A percentile compares a stretch with the other conserved stretches of the same genome.
Conservation (phyloP, 2,888 invertebrate genomes). For the Calameuta idolon region DNA sequence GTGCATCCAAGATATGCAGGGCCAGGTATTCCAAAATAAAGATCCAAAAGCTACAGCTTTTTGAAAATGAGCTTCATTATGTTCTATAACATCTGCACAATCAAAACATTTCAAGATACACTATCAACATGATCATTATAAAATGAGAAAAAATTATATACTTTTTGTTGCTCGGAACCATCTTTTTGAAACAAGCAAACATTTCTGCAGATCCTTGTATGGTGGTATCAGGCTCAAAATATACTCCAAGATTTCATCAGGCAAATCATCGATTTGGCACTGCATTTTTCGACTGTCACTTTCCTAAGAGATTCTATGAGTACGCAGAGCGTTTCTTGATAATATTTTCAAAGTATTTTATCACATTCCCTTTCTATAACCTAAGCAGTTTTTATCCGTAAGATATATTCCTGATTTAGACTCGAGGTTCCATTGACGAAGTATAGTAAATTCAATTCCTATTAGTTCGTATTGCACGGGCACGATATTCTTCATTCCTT, state of each 20-base stretch:
- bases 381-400: background rate
- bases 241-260: slow-evolving; percentile 94
- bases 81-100: slow-evolving; percentile 81
- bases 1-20: slow-evolving; percentile 72
- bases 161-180: slow-evolving; percentile 89
- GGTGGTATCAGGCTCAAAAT: slow-evolving; percentile 90
- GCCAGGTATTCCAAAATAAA: slow-evolving; percentile 79
- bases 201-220: slow-evolving; percentile 89
- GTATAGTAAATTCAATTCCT: background rate
- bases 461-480: background rate
- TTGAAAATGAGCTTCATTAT: slow-evolving; percentile 79
- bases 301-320: background rate
- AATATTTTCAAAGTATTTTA: background rate
- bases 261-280: slow-evolving; percentile 77
- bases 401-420: background rate
- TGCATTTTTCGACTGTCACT: slow-evolving; percentile 39
- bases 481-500: background rate
- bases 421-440: background rate
- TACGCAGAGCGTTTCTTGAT: background rate
- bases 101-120: slow-evolving; percentile 28
- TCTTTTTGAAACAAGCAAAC: slow-evolving; percentile 86
- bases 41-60: slow-evolving; percentile 83
- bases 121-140: slow-evolving; percentile 18
- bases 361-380: background rate
- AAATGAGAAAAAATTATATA: slow-evolving; percentile 68